Conservation (phyloP, 2,888 invertebrate genomes). For the Sminthurinus aureus region DNA sequence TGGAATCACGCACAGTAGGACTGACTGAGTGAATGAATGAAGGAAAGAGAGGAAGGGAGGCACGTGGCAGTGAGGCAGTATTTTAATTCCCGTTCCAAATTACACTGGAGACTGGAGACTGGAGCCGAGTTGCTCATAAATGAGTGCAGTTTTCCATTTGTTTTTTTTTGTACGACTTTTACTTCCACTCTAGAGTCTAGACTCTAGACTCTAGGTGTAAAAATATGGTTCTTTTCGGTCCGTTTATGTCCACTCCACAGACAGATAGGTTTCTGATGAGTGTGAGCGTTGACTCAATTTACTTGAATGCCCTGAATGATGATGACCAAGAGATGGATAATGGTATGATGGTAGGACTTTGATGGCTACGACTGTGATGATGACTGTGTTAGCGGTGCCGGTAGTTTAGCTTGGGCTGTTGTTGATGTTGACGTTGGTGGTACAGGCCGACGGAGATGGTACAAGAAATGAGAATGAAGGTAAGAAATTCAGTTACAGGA, state of each 20-base stretch:
- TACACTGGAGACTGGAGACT: too few relatives aligned
- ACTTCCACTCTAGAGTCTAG: too few relatives aligned
- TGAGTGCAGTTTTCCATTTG: not conserved
- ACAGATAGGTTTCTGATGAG: conserved; percentile 3
- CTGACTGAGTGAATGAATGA: too few relatives aligned
- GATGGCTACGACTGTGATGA: not conserved
- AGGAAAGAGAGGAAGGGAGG: too few relatives aligned
- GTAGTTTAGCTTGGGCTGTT: not conserved
- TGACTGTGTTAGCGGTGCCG: not conserved
- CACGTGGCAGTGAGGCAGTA: too few relatives aligned
- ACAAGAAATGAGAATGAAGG: too few relatives aligned
- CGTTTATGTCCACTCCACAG: too few relatives aligned
- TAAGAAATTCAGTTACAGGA: not conserved
- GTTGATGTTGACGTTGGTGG: not conserved
- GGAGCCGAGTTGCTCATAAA: too few relatives aligned
- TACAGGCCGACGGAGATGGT: not conserved
- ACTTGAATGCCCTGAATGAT: not conserved
- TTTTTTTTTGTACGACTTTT: too few relatives aligned
- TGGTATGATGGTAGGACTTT: not conserved
- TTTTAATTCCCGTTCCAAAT: too few relatives aligned
- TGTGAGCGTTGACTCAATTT: not conserved
- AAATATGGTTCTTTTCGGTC: too few relatives aligned
- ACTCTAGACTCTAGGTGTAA: too few relatives aligned
- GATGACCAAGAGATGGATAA: not conserved
- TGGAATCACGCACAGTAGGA: not conserved